Base-by-base conservation (phyloP, 2,113 vertebrate species). In the Globicephala melas region DNA sequence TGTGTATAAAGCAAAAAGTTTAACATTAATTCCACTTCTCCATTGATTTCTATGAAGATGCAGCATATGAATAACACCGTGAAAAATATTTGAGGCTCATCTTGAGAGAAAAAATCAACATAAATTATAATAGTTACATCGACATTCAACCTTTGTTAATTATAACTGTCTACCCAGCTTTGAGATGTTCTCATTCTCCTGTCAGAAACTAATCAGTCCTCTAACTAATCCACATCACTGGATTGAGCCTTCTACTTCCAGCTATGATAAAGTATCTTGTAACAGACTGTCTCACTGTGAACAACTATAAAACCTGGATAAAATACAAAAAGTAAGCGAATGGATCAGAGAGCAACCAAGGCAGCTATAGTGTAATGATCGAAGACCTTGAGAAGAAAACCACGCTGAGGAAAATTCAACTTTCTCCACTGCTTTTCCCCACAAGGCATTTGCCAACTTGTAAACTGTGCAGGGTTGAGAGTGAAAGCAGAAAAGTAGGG, bases 331-430 rank as follows among this genome's bases (percentile, higher is more conserved):
- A 4, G 7, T 71, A 41, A 79, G 68, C 31, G 15, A 89, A 89
- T 79, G 71, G 71, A 89, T 95, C 81, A 86, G 55, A 91, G 38
- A 84, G 28, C 41, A 86, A 79, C 23, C 26, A 92, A 76, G 28
- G 44, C 15, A 80, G 55, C 71, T 83, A 83, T 85, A 33, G 86
- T 74, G 70, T 95, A 97, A 95, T 76, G 63, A 94, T 71, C 82
- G 21, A 93, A 83, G 82, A 95, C 50, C 53, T 58, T 4, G 31
- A 85, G 55, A 65, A 90, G 41, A 20, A 89, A 96, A 95, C 94
- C 44, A 92, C 11, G 23, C 0, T n/a, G 58, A 95, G 58, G 21
- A 76, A 38, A 95, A 84, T 76, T 31, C 63, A 91, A 74, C 28
- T 76, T 80, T 71, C 36, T 89, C 53, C 7, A 26, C 62, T 63